Base-by-base conservation (phyloP, 2,888 invertebrate genomes). In the Tachina grossa region DNA sequence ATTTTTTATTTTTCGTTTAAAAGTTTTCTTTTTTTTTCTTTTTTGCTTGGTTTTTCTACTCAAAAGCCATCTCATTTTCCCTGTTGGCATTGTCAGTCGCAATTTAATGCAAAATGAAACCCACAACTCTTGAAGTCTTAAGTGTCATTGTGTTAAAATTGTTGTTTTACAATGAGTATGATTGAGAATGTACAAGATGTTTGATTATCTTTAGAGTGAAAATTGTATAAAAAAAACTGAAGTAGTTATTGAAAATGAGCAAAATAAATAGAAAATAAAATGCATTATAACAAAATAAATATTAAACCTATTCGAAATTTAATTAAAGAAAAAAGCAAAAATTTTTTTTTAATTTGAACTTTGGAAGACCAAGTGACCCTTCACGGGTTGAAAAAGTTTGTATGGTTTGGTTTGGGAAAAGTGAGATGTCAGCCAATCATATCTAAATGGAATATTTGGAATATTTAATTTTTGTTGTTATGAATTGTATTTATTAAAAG, bases 101-200 rank as follows among this genome's bases (percentile, higher is more conserved):
- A 82, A 75, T 83, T 81, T 81, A 78, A 74, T 74, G 75, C 69
- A 75, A 80, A 83, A 75, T 55, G 63, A 71, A 79, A 80, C 66
- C 75, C 83, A 85, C 72, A 86, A 77, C 80, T 83, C 86, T 80
- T 80, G 63, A 76, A 76, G 83, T 89, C 85, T 90, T 87, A 89
- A 91, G 91, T 90, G 90, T 87, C 91, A 90, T 91, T 90, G 90
- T 91, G 89, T 89, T 88, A 88, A 91, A 91, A 90, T 90, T 91
- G 91, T 91, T 91, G 90, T 91, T 91, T 57, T 88, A 89, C 89
- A 88, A 89, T 88, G 89, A 91, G 90, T 90, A 89, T 90, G 89
- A 90, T 91, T 91, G 90, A 91, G 89, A 91, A 89, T 86, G 76
- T 81, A 82, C 74, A 88, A 88, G 87, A 79, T 80, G 87, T 83